phyloP scores from a whole-genome alignment of 2,113 vertebrate genomes.

The Notothenia coriiceps region DNA sequence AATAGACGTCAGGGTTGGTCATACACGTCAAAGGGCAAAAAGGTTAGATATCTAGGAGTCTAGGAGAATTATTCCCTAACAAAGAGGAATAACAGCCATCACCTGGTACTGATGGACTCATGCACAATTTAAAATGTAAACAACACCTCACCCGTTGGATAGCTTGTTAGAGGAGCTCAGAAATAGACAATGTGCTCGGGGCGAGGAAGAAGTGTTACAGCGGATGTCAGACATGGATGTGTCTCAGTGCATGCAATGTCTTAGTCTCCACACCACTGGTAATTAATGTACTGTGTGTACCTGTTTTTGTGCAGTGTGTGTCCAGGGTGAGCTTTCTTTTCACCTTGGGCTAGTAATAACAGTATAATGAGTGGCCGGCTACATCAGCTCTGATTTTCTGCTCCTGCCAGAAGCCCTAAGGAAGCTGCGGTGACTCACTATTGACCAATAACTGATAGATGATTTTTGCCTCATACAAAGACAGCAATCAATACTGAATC shows the following conservation, averaged over 20 bases:
- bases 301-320: background rate
- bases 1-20: too few relatives aligned
- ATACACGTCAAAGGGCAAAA: too few relatives aligned
- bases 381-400: conserved; percentile 54
- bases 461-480: conserved; percentile 42
- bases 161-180: conserved; percentile 42
- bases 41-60: too few relatives aligned
- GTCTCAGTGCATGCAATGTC: conserved; percentile 32
- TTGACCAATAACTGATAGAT: conserved; percentile 51
- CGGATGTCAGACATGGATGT: conserved; percentile 49
- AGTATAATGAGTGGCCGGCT: conserved; percentile 69
- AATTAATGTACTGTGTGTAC: conserved; percentile 44
- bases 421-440: conserved; percentile 37
- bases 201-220: conserved; percentile 44
- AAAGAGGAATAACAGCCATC: conserved; percentile 6
- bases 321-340: background rate
- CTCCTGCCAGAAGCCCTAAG: conserved; percentile 29
- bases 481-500: background rate
- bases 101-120: conserved; percentile 5
- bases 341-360: conserved; percentile 50
- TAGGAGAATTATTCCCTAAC: too few relatives aligned
- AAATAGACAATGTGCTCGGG: conserved; percentile 43
- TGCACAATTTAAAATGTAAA: conserved; percentile 25
- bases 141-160: conserved; percentile 21
- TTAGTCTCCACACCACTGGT: conserved; percentile 29